Evolutionary conservation across 2,113 vertebrate genomes (phyloP).

Genomic region (Propithecus coquereli): DNA sequence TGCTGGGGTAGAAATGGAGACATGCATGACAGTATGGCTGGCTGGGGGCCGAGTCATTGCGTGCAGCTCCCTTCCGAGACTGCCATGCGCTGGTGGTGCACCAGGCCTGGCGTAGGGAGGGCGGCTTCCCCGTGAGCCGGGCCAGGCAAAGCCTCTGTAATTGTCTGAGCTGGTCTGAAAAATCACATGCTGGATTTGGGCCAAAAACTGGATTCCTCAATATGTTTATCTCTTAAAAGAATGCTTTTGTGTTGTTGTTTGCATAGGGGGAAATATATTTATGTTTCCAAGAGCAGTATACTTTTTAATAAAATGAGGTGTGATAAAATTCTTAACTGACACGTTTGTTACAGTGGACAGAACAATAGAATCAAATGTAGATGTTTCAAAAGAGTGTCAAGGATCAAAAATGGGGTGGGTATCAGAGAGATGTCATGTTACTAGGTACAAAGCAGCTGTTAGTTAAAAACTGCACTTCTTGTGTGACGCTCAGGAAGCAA

Average conservation of each 20-base stretch:
- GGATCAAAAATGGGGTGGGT: neutral
- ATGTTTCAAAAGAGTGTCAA: neutral
- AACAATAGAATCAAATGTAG: neutral
- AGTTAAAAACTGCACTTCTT: neutral
- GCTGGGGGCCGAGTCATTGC: neutral
- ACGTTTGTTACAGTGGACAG: too few relatives aligned
- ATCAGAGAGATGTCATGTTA: neutral
- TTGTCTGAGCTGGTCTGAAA: neutral
- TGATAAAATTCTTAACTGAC: neutral
- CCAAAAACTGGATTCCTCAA: neutral
- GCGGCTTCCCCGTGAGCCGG: neutral
- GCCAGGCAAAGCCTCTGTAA: neutral
- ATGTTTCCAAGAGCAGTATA: neutral
- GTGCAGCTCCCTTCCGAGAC: neutral
- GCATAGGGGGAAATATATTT: neutral
- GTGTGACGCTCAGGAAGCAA: neutral
- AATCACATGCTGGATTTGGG: neutral
- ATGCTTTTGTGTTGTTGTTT: neutral
- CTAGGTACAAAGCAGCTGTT: neutral
- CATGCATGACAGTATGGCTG: neutral
- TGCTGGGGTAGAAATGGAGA: neutral
- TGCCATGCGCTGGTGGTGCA: rapidly evolving
- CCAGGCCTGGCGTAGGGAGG: neutral
- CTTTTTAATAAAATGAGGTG: neutral
- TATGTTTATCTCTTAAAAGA: neutral